Evolutionary conservation across 2,113 vertebrate species (phyloP).

Genomic region (Neogale vison): DNA sequence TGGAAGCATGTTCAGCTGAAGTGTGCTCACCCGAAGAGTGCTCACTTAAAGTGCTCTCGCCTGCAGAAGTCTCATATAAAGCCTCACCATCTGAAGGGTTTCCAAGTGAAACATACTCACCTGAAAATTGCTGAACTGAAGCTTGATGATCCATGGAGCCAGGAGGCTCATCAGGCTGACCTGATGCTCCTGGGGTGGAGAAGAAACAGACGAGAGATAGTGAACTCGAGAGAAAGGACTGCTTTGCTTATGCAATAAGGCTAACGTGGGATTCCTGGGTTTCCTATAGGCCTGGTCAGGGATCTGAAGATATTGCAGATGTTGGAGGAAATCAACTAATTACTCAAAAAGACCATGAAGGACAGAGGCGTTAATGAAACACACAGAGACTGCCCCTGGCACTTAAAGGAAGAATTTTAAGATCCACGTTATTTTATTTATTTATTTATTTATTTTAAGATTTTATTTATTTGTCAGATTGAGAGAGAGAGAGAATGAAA

Average conservation of each 20-base stretch:
- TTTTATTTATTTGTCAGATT: too few relatives aligned
- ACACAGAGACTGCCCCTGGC: neutral
- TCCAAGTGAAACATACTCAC: neutral
- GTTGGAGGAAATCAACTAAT: neutral
- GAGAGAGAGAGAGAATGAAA: too few relatives aligned
- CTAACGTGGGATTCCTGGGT: neutral
- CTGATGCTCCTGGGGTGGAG: slow-evolving; percentile 35
- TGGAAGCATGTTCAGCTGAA: neutral
- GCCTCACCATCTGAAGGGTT: slow-evolving; percentile 15
- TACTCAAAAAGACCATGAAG: neutral
- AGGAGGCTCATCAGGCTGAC: neutral
- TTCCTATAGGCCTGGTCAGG: neutral
- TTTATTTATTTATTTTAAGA: neutral
- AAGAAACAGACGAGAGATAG: neutral
- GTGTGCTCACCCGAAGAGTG: neutral
- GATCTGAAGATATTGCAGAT: neutral
- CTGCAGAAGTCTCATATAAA: slow-evolving; percentile 1
- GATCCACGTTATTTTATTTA: neutral
- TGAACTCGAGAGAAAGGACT: neutral
- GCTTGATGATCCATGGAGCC: neutral
- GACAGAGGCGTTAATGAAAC: neutral
- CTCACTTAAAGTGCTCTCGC: neutral
- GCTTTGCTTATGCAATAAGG: neutral
- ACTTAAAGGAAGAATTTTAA: slow-evolving; percentile 12
- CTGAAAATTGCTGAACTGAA: slow-evolving; percentile 25